Conservation (phyloP, 2,797 vertebrate genomes). For the Molossus molossus region DNA sequence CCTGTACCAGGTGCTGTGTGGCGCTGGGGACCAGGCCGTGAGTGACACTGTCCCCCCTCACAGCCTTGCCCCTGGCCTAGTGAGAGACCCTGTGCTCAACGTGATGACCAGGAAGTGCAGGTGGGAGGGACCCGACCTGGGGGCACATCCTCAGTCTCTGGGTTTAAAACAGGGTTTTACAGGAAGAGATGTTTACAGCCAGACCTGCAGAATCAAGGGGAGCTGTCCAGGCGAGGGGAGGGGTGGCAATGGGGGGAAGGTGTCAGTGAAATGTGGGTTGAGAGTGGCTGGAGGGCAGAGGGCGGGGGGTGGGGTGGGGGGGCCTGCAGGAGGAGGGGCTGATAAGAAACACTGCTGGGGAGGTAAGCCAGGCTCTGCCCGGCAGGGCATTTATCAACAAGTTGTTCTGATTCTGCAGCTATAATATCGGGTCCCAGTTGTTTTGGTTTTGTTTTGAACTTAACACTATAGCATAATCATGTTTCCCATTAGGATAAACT, state of each 20-base stretch:
- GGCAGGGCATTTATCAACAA: not conserved
- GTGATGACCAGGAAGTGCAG: not conserved
- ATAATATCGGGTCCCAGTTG: not conserved
- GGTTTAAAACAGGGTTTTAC: not conserved
- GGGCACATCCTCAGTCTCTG: not conserved
- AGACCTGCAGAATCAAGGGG: not conserved
- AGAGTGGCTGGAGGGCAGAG: not conserved
- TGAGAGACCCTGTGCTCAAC: no score
- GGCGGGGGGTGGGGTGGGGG: slow-evolving; percentile 22
- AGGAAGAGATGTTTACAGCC: not conserved
- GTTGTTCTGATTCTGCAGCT: not conserved
- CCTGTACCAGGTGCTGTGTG: not conserved
- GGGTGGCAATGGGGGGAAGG: not conserved
- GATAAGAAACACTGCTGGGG: not conserved
- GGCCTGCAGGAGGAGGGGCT: not conserved
- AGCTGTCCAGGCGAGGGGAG: not conserved
- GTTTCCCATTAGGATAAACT: not conserved
- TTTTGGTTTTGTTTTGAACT: not conserved
- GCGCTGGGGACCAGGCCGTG: not conserved
- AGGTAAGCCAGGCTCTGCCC: not conserved
- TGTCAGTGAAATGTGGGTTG: not conserved
- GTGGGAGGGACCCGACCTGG: not conserved
- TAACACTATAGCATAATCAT: not conserved
- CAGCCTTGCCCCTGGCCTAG: not conserved
- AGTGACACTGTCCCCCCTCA: not conserved